These are phyloP conservation scores for Sinopyrophorus schimmeli DNA, from an alignment of 2,888 invertebrate species.

Conservation along the genomic window DNA sequence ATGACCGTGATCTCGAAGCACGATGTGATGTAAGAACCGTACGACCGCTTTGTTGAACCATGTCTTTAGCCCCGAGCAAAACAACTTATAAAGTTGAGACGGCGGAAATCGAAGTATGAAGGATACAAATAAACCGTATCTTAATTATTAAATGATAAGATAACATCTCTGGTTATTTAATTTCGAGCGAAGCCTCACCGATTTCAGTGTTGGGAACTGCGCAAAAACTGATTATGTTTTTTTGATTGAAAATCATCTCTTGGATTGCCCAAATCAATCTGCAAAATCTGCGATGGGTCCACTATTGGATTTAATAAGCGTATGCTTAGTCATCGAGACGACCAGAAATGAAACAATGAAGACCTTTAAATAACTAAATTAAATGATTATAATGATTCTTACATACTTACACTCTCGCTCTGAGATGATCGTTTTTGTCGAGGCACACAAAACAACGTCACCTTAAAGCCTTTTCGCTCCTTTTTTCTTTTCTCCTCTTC, in stretches of 20 bases:
- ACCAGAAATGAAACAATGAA: not conserved
- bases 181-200: too few relatives aligned
- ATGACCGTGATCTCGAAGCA: slow-evolving; percentile 33
- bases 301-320: too few relatives aligned
- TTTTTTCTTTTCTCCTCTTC: slow-evolving; percentile 34
- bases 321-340: slow-evolving; percentile 1
- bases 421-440: slow-evolving; percentile 63
- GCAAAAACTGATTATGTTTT: too few relatives aligned
- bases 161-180: too few relatives aligned
- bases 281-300: too few relatives aligned
- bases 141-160: slow-evolving; percentile 23
- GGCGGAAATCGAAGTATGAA: slow-evolving; percentile 30
- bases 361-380: not conserved
- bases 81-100: slow-evolving; percentile 21
- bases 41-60: slow-evolving; percentile 31
- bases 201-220: too few relatives aligned
- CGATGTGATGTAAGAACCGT: slow-evolving; percentile 33
- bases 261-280: too few relatives aligned
- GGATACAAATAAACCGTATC: slow-evolving; percentile 23
- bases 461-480: slow-evolving; percentile 46
- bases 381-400: slow-evolving; percentile 1
- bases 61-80: slow-evolving; percentile 28
- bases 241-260: too few relatives aligned
- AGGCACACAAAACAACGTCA: slow-evolving; percentile 65
- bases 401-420: slow-evolving; percentile 59